A percentile compares a stretch with the other conserved stretches of the same genome.
phyloP scores from a whole-genome alignment of 1,140 invertebrate species.

The Heliothis virescens region DNA sequence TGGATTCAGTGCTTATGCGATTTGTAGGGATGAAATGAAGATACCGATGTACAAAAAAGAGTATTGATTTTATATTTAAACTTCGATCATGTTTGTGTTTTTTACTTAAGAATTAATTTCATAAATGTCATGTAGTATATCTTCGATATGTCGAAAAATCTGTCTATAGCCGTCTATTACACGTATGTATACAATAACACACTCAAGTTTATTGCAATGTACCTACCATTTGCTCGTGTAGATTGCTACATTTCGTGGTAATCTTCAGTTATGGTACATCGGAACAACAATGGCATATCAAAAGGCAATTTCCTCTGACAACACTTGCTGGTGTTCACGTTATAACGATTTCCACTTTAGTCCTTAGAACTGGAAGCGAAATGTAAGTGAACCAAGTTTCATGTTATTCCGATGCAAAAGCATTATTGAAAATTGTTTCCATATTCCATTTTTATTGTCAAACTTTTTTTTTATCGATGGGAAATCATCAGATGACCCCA shows the following conservation, averaged over 20 bases:
- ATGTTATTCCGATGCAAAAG: neutral
- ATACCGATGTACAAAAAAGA: neutral
- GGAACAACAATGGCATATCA: constrained; percentile 42
- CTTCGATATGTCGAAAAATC: too few relatives aligned
- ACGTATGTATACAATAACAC: too few relatives aligned
- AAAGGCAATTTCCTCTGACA: constrained; percentile 42
- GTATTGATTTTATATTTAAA: too few relatives aligned
- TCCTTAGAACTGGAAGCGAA: neutral
- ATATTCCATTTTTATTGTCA: neutral
- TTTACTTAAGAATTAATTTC: too few relatives aligned
- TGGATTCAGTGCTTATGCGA: neutral
- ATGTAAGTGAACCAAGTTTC: constrained; percentile 6
- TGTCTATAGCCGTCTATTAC: too few relatives aligned
- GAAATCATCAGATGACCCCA: too few relatives aligned
- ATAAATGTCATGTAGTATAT: too few relatives aligned
- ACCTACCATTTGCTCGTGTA: too few relatives aligned
- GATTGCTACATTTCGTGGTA: constrained; percentile 12
- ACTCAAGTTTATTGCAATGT: neutral
- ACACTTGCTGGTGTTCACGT: constrained; percentile 43
- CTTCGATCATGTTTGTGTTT: too few relatives aligned
- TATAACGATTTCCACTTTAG: constrained; percentile 39
- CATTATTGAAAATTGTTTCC: neutral
- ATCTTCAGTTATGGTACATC: constrained; percentile 31
- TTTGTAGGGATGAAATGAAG: neutral
- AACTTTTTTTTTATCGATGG: neutral